Base-by-base conservation (phyloP, 2,888 invertebrate genomes). In the Antitype chi region DNA sequence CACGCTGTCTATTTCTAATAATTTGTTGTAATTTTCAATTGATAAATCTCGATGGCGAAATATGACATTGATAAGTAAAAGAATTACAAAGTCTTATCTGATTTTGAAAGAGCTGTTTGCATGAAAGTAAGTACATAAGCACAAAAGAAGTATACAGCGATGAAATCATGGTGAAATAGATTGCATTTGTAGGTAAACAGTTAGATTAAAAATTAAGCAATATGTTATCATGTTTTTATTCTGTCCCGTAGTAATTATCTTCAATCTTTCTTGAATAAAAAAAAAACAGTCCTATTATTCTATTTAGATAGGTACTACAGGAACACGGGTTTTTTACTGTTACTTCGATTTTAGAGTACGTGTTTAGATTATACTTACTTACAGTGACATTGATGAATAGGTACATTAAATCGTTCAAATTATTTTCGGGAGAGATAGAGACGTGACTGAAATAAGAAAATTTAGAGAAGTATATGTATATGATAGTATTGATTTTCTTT, bases 31-130 rank as follows among this genome's bases (percentile, higher is more conserved):
- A 47, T 75, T 38, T 75, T 52, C 8, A 5, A 75, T 75, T 59
- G 17, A 70, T 25, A 25, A 32, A 47, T 8, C 20, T 32, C 23
- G 2, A 66, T 53, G 53, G 5, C 15, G 38, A 55, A 74, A 63
- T 55, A 49, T 38, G 49, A 63, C 28, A 63, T 15, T 74, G 62
- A 49, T 63, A 62, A 53, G 17, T 11, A 57, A 7, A 32, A 60
- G 5, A 64, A 64, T 32, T 20, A 32, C 23, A 1, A 52, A 53
- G 20, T n/a, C 15, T 59, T 82, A 77, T 77, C 78, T 25, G 62
- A 82, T 62, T 82, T 77, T 67, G 57, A 78, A 70, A 84, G 20
- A 70, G 25, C 6, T 55, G 49, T 64, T 82, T 59, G 25, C 59
- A 11, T 68, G n/a, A 8, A 60, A 49, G 23, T 67, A 15, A n/a